Evolutionary conservation across 2,113 vertebrate genomes (phyloP).

Genomic region (Bathybates hornii): DNA sequence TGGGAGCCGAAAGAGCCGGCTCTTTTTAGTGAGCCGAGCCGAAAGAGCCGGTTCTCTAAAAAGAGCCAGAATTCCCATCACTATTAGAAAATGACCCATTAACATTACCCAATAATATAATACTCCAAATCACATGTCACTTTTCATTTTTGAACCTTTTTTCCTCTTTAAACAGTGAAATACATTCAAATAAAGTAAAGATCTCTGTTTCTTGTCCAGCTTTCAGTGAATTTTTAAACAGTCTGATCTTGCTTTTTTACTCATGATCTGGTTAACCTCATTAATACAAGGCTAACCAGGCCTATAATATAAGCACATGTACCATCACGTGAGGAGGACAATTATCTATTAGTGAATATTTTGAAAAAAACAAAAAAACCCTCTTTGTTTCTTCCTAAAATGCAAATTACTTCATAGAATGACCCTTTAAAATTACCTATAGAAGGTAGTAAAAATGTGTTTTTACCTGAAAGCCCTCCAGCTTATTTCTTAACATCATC

Average conservation of each 20-base stretch:
- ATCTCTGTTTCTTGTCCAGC: neutral
- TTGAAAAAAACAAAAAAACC: neutral
- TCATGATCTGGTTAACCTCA: neutral
- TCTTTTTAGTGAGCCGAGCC: too few relatives aligned
- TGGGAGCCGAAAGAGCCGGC: too few relatives aligned
- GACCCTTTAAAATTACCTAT: neutral
- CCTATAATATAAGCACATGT: neutral
- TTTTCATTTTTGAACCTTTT: neutral
- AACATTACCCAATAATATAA: neutral
- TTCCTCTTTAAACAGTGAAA: neutral
- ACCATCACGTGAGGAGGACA: neutral
- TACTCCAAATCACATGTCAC: neutral
- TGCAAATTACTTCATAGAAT: neutral
- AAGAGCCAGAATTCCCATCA: too few relatives aligned
- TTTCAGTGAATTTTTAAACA: neutral
- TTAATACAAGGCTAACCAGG: neutral
- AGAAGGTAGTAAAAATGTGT: neutral
- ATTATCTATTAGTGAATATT: neutral
- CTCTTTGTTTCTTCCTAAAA: neutral
- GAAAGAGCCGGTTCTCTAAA: too few relatives aligned
- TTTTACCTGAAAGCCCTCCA: neutral
- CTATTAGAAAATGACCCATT: neutral
- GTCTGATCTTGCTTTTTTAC: neutral
- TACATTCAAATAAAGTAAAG: neutral
- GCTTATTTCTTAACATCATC: neutral